Conservation (phyloP, 2,113 vertebrate genomes). For the Atlantisia rogersi region DNA sequence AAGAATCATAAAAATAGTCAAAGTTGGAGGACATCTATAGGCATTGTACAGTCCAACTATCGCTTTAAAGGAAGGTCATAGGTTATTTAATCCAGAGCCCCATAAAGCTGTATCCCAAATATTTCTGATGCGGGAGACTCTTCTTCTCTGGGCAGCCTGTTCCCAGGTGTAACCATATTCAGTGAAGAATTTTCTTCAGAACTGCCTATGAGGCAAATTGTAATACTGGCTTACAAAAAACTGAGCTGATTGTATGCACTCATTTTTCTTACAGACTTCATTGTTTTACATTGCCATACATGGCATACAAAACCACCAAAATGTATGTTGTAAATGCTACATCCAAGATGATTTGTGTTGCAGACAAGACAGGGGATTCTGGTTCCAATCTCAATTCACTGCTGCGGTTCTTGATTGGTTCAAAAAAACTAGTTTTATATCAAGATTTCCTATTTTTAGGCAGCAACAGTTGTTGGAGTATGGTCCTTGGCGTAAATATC, state of each 20-base stretch:
- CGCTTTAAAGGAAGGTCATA: neutral
- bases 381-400: neutral
- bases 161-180: neutral
- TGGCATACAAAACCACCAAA: neutral
- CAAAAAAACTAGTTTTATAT: neutral
- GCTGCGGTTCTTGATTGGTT: neutral
- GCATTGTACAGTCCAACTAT: neutral
- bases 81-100: neutral
- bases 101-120: neutral
- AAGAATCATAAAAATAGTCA: neutral
- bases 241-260: neutral
- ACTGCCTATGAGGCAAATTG: neutral
- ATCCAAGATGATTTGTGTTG: neutral
- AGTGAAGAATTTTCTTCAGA: neutral
- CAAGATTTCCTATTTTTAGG: neutral
- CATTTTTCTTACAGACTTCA: neutral
- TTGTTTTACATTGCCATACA: neutral
- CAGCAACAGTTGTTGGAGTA: neutral
- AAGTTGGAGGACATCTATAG: neutral
- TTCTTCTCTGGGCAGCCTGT: neutral
- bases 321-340: neutral
- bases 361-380: neutral
- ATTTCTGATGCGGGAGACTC: neutral
- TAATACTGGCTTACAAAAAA: neutral
- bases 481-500: neutral